Conservation (phyloP, 37 sponge, comb jelly and placozoan genomes). For the Oscarella lobularis region DNA sequence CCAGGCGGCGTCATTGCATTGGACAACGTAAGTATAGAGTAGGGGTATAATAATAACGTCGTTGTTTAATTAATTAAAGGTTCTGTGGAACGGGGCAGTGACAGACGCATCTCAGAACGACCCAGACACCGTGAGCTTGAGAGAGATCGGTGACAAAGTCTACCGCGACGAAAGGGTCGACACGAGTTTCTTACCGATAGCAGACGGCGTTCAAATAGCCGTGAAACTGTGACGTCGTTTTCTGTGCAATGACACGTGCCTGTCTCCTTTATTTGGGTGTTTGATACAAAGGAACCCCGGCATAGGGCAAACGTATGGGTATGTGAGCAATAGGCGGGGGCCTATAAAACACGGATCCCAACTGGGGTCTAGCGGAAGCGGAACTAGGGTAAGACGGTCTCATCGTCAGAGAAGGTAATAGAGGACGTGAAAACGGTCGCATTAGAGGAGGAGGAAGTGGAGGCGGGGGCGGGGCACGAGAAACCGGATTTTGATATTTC, state of each 20-base stretch:
- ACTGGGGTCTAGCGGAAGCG: no score
- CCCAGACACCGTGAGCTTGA: conserved; percentile 28
- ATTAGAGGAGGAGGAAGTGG: no score
- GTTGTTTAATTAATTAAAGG: no score
- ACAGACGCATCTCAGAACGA: conserved; percentile 23
- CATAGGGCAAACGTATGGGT: not conserved
- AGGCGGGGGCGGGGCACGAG: no score
- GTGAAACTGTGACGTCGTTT: conserved; percentile 10
- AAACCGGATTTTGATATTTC: no score
- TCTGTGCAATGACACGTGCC: not conserved
- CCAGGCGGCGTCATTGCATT: conserved; percentile 62
- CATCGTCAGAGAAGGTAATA: no score
- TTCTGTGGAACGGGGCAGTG: conserved; percentile 57
- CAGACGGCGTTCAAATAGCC: conserved; percentile 55
- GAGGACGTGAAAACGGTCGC: no score
- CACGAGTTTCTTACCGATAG: conserved; percentile 24
- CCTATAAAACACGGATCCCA: no score
- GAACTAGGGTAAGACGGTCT: no score
- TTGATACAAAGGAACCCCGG: not conserved
- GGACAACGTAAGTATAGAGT: conserved; percentile 50
- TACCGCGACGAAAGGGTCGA: conserved; percentile 46
- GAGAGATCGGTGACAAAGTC: conserved; percentile 40
- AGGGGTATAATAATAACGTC: no score
- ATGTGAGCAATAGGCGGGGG: no score
- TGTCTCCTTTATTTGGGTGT: not conserved